Evolutionary conservation across 2,797 vertebrate genomes (phyloP).

Genomic region (Mus caroli): DNA sequence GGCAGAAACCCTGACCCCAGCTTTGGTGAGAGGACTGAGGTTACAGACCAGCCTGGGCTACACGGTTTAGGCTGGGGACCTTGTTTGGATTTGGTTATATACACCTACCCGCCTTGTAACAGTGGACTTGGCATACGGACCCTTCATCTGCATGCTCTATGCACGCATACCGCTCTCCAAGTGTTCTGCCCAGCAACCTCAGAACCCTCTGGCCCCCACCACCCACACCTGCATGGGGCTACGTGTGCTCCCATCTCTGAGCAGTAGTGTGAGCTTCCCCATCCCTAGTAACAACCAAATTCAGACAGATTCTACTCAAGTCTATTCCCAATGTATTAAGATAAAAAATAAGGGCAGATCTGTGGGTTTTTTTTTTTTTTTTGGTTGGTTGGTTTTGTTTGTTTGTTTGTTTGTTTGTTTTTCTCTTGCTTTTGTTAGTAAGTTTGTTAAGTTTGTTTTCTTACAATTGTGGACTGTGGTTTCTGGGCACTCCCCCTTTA

Average conservation of each 20-base stretch:
- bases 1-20: neutral
- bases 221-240: neutral
- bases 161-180: neutral
- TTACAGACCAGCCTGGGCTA: neutral
- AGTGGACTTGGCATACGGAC: neutral
- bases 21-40: neutral
- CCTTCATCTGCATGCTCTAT: neutral
- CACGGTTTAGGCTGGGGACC: neutral
- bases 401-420: no score
- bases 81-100: neutral
- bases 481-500: no score
- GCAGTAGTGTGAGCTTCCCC: no score
- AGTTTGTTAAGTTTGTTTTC: no score
- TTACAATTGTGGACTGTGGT: neutral
- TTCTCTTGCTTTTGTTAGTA: neutral
- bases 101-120: no score
- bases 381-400: no score
- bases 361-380: neutral
- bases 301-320: neutral
- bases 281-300: neutral
- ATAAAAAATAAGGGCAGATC: neutral
- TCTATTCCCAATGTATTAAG: neutral
- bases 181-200: neutral
- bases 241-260: neutral
- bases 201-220: neutral